A percentile compares a stretch with the other conserved stretches of the same genome.
Conservation (phyloP, 2,797 vertebrate genomes). For the Eidolon dupreanum region DNA sequence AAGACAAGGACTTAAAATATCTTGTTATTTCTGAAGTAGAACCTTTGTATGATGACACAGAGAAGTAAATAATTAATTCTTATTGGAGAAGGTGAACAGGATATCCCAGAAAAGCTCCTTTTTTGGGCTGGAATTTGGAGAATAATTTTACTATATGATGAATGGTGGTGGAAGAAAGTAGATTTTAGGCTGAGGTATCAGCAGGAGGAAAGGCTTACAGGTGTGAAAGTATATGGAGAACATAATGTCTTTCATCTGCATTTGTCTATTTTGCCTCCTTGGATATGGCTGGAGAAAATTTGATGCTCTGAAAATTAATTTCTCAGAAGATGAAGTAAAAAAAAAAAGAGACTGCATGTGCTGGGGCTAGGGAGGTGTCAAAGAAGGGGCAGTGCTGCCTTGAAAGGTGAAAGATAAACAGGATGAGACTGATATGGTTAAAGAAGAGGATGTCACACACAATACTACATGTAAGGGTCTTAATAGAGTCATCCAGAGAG, state of each 20-base stretch:
- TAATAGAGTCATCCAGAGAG: not conserved
- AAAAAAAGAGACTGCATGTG: not conserved
- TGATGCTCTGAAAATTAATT: not conserved
- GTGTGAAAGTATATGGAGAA: not conserved
- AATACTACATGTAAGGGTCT: not conserved
- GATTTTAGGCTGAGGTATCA: not conserved
- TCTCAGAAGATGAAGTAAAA: not conserved
- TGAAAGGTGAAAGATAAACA: not conserved
- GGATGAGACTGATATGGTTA: no score
- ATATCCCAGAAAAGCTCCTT: not conserved
- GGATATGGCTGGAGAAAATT: not conserved
- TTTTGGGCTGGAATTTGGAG: not conserved
- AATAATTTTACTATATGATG: not conserved
- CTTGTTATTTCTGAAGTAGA: not conserved
- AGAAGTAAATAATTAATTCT: not conserved
- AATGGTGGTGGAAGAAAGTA: not conserved
- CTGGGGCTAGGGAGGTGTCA: not conserved
- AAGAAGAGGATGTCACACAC: not conserved
- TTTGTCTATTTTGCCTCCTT: not conserved
- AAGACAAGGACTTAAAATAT: not conserved
- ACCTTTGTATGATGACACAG: not conserved
- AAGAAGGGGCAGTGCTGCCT: not conserved
- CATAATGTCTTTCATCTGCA: not conserved
- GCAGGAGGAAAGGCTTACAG: not conserved
- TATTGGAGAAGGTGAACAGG: not conserved